Evolutionary conservation across 1,140 invertebrate genomes (phyloP), one percentile per base, ranked within the genome.

Genomic region (Trypoxylus dichotomus): DNA sequence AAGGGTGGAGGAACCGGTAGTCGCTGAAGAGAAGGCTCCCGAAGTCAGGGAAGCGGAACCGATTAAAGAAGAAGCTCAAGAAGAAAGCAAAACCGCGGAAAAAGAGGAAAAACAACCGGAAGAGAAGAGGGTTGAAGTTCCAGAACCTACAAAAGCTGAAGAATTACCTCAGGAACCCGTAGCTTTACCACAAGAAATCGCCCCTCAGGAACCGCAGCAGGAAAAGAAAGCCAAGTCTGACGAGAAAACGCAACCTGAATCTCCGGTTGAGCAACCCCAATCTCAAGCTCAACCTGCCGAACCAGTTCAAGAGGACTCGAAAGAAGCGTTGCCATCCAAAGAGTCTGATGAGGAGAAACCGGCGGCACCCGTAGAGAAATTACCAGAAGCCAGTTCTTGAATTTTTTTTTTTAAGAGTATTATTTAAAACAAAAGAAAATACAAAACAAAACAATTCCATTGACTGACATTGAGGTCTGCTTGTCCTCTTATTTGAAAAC

Each of bases 161-260:
- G 60, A 41, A 60, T 27, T 37, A n/a, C 25, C 32, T 1, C 54
- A 74, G 60, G 78, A 63, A 74, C 47, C 29, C 27, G 37, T n/a
- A 32, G 42, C 75, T 5, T 19, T 76, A 25, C 32, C 75, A 75
- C 47, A 77, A 79, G 27, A 58, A 10, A 27, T 24, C 32, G 74
- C 75, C 42, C 76, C 76, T 47, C 42, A 80, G 76, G 58, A 78
- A 74, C 74, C 74, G 73, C 58, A 47, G 6, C 79, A 84, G 68
- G 81, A 84, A 54, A 83, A 84, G 75, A 83, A 83, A 76, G 80
- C 80, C 24, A 84, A 85, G 77, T 79, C 83, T 27, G 83, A 84
- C 6, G 82, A 83, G 54, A 24, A 37, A 21, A 71, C 77, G 1
- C 75, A 42, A 74, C 13, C 80, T 79, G 79, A 79, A 47, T 32